Percentiles rank a stretch among this genome's conserved stretches.
Evolutionary conservation across 1,140 invertebrate species (phyloP).

Genomic region (Cheumatopsyche charites): DNA sequence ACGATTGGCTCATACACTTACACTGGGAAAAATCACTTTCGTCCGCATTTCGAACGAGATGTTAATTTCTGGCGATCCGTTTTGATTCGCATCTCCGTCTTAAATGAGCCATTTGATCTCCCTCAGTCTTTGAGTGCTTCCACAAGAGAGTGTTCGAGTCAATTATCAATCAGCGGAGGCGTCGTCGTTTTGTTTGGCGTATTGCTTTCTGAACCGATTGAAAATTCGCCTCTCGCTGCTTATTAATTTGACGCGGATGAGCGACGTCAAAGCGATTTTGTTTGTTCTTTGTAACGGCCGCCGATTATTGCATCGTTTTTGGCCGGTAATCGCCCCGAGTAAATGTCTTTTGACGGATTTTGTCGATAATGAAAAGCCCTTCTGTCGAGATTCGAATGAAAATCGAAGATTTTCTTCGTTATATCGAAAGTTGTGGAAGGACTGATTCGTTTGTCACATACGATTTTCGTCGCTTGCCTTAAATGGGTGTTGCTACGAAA

Average conservation of each 20-base stretch:
- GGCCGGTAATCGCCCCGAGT: background rate
- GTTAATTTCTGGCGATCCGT: conserved; percentile 27
- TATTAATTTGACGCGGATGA: conserved; percentile 17
- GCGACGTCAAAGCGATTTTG: conserved; percentile 16
- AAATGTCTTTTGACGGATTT: background rate
- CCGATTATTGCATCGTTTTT: conserved; percentile 1
- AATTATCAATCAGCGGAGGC: conserved; percentile 30
- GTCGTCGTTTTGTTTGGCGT: conserved; percentile 2
- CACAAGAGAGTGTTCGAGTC: background rate
- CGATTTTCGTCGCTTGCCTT: too few species aligned
- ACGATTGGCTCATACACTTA: too few species aligned
- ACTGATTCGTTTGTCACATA: too few species aligned
- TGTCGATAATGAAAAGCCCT: background rate
- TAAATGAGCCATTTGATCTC: conserved; percentile 34
- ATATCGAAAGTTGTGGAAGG: too few species aligned
- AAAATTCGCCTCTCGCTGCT: conserved; percentile 2
- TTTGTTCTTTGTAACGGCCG: background rate
- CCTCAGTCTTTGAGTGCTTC: conserved; percentile 15
- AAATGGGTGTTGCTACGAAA: too few species aligned
- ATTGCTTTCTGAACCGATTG: conserved; percentile 8
- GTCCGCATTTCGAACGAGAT: conserved; percentile 12
- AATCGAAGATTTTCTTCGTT: too few species aligned
- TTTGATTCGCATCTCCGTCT: conserved; percentile 16
- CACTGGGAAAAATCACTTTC: background rate
- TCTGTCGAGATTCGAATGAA: too few species aligned